Conservation (phyloP, 1,140 invertebrate genomes). For the Bombus breviceps region DNA sequence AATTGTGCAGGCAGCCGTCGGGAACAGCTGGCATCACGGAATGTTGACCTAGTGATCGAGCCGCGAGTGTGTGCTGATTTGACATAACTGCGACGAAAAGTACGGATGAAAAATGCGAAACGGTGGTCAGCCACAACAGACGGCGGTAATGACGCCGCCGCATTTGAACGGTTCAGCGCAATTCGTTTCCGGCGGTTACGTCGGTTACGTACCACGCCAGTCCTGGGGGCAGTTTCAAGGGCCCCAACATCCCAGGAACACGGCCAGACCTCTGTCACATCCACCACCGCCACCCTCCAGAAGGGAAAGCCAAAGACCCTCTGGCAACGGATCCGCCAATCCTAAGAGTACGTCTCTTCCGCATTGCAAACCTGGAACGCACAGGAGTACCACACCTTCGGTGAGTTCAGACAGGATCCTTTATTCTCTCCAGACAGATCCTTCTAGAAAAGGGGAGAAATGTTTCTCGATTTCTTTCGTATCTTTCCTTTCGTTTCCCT, state of each 20-base stretch:
- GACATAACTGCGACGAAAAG: constrained; percentile 27
- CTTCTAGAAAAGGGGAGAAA: too few species aligned
- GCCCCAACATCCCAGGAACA: constrained; percentile 53
- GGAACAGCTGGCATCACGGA: constrained; percentile 17
- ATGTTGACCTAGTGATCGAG: constrained; percentile 40
- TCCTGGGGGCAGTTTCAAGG: constrained; percentile 77
- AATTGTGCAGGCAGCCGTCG: background rate
- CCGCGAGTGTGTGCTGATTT: constrained; percentile 29
- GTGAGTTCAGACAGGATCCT: constrained; percentile 70
- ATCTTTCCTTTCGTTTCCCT: too few species aligned
- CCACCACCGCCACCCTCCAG: constrained; percentile 77
- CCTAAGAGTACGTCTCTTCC: constrained; percentile 72
- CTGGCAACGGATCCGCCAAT: constrained; percentile 51
- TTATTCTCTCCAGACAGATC: too few species aligned
- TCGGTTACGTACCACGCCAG: constrained; percentile 77
- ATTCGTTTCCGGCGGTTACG: constrained; percentile 79
- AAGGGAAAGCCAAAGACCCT: constrained; percentile 70
- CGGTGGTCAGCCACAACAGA: constrained; percentile 79
- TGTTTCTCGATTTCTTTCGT: too few species aligned
- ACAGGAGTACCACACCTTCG: constrained; percentile 76
- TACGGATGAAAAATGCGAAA: constrained; percentile 75
- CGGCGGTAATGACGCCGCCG: constrained; percentile 80
- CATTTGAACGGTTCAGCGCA: constrained; percentile 80
- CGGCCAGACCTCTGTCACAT: constrained; percentile 76
- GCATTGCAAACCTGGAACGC: constrained; percentile 64